Percentiles rank a stretch among this genome's conserved stretches.
Evolutionary conservation across 2,888 invertebrate species (phyloP).

Genomic region (Archips crataeganus): DNA sequence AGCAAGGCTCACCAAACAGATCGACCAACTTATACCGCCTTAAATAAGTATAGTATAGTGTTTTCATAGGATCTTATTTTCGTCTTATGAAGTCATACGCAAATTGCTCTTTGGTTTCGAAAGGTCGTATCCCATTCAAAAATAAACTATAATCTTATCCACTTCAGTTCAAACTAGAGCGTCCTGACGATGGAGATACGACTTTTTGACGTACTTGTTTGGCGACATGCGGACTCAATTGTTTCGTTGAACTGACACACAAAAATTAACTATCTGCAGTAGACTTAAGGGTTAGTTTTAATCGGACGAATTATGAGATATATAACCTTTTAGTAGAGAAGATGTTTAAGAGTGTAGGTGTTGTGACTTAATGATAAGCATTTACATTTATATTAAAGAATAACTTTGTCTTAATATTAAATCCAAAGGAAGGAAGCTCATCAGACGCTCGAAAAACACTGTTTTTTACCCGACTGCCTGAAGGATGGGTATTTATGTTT

Average conservation of each 20-base stretch:
- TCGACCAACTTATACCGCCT: no score
- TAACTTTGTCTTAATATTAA: not conserved
- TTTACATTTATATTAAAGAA: constrained; percentile 9
- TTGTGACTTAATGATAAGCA: not conserved
- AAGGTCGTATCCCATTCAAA: not conserved
- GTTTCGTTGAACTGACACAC: not conserved
- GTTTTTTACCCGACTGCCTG: no score
- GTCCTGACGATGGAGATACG: not conserved
- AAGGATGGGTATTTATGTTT: no score
- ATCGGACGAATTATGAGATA: no score
- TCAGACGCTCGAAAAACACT: not conserved
- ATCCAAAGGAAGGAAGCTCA: not conserved
- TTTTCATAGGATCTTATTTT: not conserved
- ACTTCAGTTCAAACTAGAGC: not conserved
- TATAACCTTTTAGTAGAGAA: not conserved
- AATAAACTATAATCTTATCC: not conserved
- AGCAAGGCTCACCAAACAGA: no score
- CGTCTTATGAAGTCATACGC: not conserved
- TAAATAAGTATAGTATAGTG: no score
- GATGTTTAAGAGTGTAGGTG: not conserved
- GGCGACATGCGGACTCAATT: not conserved
- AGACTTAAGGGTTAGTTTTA: not conserved
- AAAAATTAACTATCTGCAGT: not conserved
- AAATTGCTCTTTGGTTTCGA: not conserved
- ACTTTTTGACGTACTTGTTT: not conserved